Evolutionary conservation across 2,888 invertebrate genomes (phyloP).

Genomic region (Melanophora roralis): DNA sequence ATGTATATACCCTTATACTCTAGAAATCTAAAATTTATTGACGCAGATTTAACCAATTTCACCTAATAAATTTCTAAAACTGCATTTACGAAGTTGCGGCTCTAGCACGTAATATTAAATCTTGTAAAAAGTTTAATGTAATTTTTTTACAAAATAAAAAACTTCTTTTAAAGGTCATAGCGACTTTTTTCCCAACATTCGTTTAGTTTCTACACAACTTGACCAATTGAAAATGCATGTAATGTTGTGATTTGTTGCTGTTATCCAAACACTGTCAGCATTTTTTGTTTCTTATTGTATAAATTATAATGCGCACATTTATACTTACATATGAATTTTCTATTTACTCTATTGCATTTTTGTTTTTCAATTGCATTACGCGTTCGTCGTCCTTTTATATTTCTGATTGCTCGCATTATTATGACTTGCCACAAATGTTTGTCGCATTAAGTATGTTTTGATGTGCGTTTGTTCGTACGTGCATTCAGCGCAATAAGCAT

Average conservation of each 20-base stretch:
- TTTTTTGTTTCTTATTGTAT: not conserved
- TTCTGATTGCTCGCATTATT: conserved; percentile 54
- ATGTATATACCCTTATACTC: no score
- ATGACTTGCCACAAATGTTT: conserved; percentile 55
- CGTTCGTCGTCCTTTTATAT: not conserved
- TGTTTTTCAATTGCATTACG: not conserved
- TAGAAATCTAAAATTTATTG: no score
- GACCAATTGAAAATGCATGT: conserved; percentile 16
- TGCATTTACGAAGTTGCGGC: no score
- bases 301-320: not conserved
- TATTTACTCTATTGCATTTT: not conserved
- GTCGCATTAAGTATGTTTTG: conserved; percentile 24
- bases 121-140: no score
- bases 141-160: no score
- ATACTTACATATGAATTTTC: not conserved
- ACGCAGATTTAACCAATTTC: no score
- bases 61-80: no score
- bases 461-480: not conserved
- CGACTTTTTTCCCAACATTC: not conserved
- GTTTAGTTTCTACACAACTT: conserved; percentile 7
- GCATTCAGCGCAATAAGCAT: conserved; percentile 17
- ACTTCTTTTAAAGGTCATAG: no score
- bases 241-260: conserved; percentile 1
- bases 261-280: not conserved
- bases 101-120: no score